These are phyloP conservation scores for Myrmophylax atrothorax DNA, from an alignment of 2,113 vertebrate genomes.

Conservation along the genomic window DNA sequence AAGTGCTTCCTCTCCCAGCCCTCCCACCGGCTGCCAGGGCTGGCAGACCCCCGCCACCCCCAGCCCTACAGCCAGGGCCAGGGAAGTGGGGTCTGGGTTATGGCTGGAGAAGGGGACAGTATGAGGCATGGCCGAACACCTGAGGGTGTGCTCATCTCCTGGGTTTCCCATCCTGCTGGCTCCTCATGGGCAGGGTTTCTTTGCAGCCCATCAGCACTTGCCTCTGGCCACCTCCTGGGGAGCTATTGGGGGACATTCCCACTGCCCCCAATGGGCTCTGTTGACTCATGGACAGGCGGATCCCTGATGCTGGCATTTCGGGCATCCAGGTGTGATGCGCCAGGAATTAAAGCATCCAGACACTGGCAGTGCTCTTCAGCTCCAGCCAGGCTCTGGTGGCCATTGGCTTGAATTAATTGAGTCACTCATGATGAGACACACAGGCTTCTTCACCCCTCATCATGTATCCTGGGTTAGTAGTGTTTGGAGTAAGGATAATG, in stretches of 20 bases:
- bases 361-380: not conserved
- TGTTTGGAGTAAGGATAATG: not conserved
- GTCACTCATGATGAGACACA: not conserved
- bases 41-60: not conserved
- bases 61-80: not conserved
- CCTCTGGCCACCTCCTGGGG: not conserved
- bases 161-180: not conserved
- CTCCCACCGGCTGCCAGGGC: slow-evolving; percentile 13
- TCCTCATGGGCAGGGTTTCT: not conserved
- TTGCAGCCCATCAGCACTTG: not conserved
- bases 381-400: not conserved
- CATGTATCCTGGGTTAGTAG: not conserved
- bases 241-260: not conserved
- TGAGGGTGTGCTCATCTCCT: fast-evolving
- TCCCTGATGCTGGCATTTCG: not conserved
- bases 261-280: not conserved
- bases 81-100: not conserved
- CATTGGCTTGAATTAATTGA: not conserved
- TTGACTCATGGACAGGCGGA: not conserved
- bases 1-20: slow-evolving; percentile 60
- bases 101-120: not conserved
- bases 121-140: not conserved
- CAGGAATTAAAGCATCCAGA: not conserved
- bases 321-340: not conserved
- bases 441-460: not conserved